Base-by-base conservation (phyloP, 2,888 invertebrate species). In the Cyrtodaria siliqua region DNA sequence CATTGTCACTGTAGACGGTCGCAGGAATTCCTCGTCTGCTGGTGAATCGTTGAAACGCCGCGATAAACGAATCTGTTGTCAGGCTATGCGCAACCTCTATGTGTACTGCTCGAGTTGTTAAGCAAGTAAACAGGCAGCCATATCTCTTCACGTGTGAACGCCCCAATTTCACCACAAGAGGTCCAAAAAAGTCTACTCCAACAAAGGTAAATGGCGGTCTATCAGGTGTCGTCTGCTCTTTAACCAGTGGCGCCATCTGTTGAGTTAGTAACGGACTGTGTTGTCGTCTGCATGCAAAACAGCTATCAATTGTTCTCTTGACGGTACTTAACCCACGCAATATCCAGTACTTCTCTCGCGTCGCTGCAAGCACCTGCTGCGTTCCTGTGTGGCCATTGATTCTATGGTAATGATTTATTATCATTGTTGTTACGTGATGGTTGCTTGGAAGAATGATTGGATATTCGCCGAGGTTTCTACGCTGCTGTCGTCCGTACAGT, bases 151-250 rank as follows among this genome's bases (percentile, higher is more conserved):
- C 52, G 2, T 20, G 12, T 33, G 49, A 61, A n/a, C 85, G 40
- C 23, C 69, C 77, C 6, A 57, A 16, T 52, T 78, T 79, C 2
- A 83, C 63, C 8, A 59, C 52, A 29, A 79, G 79, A 0, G 86
- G 82, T 50, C 83, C 84, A 62, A 83, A 86, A 38, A 68, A 80
- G 56, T 84, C 82, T 23, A 83, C 59, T 20, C 83, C 79, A 14
- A 68, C 67, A 12, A n/a, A 26, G 2, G 72, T 59, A 40, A 80
- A 82, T 20, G 73, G 76, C n/a, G n/a, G n/a, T n/a, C n/a, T n/a
- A n/a, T n/a, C n/a, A n/a, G n/a, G n/a, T n/a, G 74, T 73, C 2
- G 78, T 44, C 0, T 86, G 38, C 16, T 86, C 86, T 20, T 49
- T 29, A 3, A 78, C 82, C 18, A 86, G 52, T 49, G 82, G 70